Evolutionary conservation across 2,113 vertebrate species (phyloP), one percentile per base, ranked within the genome.

Genomic region (Turdus rufiventris): DNA sequence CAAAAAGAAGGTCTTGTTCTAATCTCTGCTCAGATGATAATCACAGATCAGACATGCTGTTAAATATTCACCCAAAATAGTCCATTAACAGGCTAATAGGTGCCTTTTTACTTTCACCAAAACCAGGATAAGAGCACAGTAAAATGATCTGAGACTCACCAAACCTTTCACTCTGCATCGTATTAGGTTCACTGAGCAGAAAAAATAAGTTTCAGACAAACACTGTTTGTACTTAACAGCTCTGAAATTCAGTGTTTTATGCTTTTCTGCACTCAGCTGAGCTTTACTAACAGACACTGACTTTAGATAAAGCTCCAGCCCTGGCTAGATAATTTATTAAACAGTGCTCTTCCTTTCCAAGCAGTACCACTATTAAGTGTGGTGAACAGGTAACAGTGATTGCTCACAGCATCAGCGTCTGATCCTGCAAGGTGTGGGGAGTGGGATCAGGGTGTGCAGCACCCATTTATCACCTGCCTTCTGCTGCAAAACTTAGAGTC

Each of bases 391-490:
- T 58, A 45, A 38, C 11, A 48, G 24, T 2, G 56, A n/a, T 10
- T 26, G 38, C 33, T 79, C 28, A 51, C 47, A 83, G 42, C 36
- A 57, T 11, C 43, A 42, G 12, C 18, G 20, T 31, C 23, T 18
- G 29, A 10, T 28, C 36, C 70, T 87, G 31, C 17, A 73, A 90
- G 25, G n/a, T 61, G 12, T 23, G 14, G 29, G 31, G 14, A 66
- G 28, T 60, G 36, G 19, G 21, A 70, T 29, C 0, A 1, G 62
- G 33, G 16, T 0, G 0, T 26, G 36, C 40, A 33, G 19, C 8
- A 36, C 14, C 17, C 2, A 1, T 29, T 48, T 33, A 65, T 10
- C 8, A 3, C 26, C 36, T 51, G 12, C 18, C 14, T 61, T 60
- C 51, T 7, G 2, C 36, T 61, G 43, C 31, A 60, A 67, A 87